Evolutionary conservation across 2,113 vertebrate genomes (phyloP).

Genomic region (Gorsachius goisagi): DNA sequence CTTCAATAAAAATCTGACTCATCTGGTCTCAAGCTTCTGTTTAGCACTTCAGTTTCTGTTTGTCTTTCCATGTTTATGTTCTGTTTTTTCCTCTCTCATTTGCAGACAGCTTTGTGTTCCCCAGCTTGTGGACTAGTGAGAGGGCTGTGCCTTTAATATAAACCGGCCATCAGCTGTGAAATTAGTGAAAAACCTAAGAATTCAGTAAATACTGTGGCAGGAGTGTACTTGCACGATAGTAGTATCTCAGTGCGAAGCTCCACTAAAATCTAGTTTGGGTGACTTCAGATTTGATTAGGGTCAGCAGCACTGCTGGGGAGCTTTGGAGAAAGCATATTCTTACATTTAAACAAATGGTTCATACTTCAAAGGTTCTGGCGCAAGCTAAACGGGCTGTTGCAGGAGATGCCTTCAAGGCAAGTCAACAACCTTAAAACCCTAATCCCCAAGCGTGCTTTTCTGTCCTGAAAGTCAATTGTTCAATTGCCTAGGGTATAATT

Average conservation of each 20-base stretch:
- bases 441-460: neutral
- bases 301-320: conserved; percentile 7
- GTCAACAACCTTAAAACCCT: neutral
- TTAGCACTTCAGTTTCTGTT: neutral
- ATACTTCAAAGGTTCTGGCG: neutral
- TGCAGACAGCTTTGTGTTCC: neutral
- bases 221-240: neutral
- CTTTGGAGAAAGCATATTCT: neutral
- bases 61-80: neutral
- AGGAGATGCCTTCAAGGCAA: neutral
- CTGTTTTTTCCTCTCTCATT: neutral
- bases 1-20: neutral
- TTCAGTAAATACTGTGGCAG: neutral
- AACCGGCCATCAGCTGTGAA: conserved; percentile 29
- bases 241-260: neutral
- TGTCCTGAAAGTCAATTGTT: neutral
- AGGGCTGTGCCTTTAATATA: neutral
- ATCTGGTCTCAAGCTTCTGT: neutral
- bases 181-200: neutral
- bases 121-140: neutral
- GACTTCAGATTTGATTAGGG: neutral
- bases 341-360: neutral
- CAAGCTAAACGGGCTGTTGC: neutral
- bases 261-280: neutral
- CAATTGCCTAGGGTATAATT: neutral